phyloP scores from a whole-genome alignment of 2,797 vertebrate species.

The Sitta carolinensis region DNA sequence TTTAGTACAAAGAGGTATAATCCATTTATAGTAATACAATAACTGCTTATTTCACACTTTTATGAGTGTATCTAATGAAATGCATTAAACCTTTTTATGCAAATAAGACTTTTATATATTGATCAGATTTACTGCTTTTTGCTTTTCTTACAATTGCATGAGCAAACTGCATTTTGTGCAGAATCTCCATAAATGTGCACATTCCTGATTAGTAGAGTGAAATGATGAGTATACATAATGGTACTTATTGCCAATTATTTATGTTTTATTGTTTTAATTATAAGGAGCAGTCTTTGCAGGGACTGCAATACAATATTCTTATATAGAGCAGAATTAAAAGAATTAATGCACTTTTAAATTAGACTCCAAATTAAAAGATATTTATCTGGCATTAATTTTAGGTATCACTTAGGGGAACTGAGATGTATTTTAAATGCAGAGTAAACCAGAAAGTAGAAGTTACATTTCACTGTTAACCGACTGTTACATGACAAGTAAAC shows the following conservation, averaged over 20 bases:
- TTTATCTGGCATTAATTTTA: constrained; percentile 57
- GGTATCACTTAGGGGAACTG: neutral
- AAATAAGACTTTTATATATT: constrained; percentile 8
- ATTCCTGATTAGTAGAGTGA: constrained; percentile 17
- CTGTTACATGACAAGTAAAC: constrained; percentile 79
- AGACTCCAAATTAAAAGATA: constrained; percentile 53
- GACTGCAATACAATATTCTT: constrained; percentile 1
- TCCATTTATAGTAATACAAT: constrained; percentile 8
- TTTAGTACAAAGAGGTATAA: neutral
- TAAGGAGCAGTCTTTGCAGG: constrained; percentile 17
- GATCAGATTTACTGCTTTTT: neutral
- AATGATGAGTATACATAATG: neutral
- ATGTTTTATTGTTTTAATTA: constrained; percentile 74
- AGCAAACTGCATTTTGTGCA: neutral
- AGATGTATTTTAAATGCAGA: constrained; percentile 6
- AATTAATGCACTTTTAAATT: constrained; percentile 51
- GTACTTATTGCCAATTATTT: constrained; percentile 37
- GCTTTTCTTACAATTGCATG: neutral
- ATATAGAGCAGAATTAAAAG: constrained; percentile 15
- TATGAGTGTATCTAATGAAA: constrained; percentile 39
- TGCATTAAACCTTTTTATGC: neutral
- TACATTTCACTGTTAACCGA: constrained; percentile 74
- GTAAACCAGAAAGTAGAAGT: constrained; percentile 53
- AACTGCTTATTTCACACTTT: constrained; percentile 30
- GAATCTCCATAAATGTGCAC: constrained; percentile 6